A percentile compares a stretch with the other conserved stretches of the same genome.
phyloP scores from a whole-genome alignment of 2,888 invertebrate species.

The Apodemia hepburni region DNA sequence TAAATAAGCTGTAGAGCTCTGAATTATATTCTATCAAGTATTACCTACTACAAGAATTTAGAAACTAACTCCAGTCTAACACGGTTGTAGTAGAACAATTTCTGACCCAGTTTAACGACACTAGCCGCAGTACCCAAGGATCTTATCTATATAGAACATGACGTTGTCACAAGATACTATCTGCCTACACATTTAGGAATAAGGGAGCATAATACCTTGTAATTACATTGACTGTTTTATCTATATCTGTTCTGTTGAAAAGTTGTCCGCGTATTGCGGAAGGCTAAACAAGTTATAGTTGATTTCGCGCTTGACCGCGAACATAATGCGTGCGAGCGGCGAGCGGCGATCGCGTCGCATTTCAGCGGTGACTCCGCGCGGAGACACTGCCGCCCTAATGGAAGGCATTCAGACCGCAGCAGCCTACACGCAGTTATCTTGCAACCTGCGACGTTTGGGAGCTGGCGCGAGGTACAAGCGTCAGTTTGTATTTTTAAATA shows the following conservation, averaged over 20 bases:
- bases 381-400: neutral
- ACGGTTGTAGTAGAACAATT: too few relatives aligned
- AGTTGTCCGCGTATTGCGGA: slow-evolving; percentile 8
- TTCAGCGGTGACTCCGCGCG: neutral
- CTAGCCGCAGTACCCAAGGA: too few relatives aligned
- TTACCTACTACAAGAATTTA: too few relatives aligned
- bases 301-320: slow-evolving; percentile 3
- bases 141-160: too few relatives aligned
- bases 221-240: neutral
- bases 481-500: too few relatives aligned
- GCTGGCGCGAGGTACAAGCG: neutral
- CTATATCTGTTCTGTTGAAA: neutral
- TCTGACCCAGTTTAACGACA: too few relatives aligned
- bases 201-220: neutral
- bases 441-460: neutral
- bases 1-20: too few relatives aligned
- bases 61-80: too few relatives aligned
- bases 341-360: neutral
- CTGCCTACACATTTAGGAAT: neutral
- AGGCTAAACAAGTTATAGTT: neutral
- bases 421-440: neutral
- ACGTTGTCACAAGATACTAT: neutral
- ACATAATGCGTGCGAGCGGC: neutral
- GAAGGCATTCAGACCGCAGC: slow-evolving; percentile 2
- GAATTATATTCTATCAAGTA: too few relatives aligned